A percentile compares a stretch with the other conserved stretches of the same genome.
These are phyloP conservation scores for Oxyura jamaicensis DNA, from an alignment of 2,113 vertebrate species.

Conservation along the genomic window DNA sequence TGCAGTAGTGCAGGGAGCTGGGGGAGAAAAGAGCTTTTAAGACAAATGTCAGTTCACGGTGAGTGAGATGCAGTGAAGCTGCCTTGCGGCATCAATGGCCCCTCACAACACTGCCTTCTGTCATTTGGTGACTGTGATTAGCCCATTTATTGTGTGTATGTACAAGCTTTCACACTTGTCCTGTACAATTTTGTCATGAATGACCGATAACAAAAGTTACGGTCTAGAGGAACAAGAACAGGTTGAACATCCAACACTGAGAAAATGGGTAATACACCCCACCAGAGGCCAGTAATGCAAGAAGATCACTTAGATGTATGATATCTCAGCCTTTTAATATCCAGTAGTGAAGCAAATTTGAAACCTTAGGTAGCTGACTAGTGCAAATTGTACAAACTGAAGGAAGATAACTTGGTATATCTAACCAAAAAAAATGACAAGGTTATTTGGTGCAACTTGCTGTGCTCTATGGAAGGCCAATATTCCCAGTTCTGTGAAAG, in stretches of 20 bases:
- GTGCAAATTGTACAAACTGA: neutral
- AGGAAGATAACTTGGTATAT: neutral
- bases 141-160: neutral
- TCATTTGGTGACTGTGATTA: neutral
- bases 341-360: neutral
- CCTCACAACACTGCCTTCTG: neutral
- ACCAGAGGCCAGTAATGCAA: neutral
- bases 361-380: neutral
- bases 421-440: neutral
- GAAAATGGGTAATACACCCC: neutral
- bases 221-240: rapidly evolving
- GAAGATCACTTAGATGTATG: neutral
- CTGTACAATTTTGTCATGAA: neutral
- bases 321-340: neutral
- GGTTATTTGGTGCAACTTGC: neutral
- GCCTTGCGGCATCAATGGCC: neutral
- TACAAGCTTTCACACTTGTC: too few relatives aligned
- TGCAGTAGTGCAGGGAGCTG: neutral
- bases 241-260: neutral
- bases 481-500: neutral
- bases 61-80: neutral
- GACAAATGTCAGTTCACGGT: neutral
- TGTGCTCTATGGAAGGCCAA: neutral
- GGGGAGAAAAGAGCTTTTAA: rapidly evolving
- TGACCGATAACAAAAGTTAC: rapidly evolving